A percentile compares a stretch with the other conserved stretches of the same genome.
phyloP scores from a whole-genome alignment of 1,140 invertebrate genomes.

The Camponotus floridanus region DNA sequence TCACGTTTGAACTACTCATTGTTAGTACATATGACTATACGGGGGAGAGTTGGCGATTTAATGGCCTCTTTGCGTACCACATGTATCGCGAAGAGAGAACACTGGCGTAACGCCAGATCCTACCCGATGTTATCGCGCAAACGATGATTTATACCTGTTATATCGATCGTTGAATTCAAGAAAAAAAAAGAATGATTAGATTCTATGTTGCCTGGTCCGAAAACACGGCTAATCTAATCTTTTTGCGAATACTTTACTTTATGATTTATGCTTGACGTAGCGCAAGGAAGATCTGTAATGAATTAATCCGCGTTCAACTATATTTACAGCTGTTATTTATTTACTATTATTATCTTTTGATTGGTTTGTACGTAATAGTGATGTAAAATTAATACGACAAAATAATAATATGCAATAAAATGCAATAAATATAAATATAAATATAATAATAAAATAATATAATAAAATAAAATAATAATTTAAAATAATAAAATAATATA shows the following conservation, averaged over 20 bases:
- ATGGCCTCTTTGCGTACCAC: slow-evolving; percentile 32
- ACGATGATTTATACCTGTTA: slow-evolving; percentile 48
- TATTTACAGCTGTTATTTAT: neutral
- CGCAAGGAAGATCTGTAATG: neutral
- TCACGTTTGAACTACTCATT: neutral
- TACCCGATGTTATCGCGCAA: slow-evolving; percentile 30
- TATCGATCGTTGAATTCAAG: slow-evolving; percentile 34
- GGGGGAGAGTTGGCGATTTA: slow-evolving; percentile 8
- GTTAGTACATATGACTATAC: neutral
- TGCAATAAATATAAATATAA: neutral
- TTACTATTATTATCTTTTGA: neutral
- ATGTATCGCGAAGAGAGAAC: slow-evolving; percentile 33
- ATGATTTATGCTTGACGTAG: neutral
- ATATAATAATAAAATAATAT: neutral
- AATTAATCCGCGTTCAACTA: neutral
- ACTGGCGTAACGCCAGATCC: slow-evolving; percentile 39
- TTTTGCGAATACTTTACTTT: neutral
- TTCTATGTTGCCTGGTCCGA: neutral
- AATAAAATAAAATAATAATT: neutral
- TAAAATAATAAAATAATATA: neutral
- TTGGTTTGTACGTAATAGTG: neutral
- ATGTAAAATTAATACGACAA: neutral
- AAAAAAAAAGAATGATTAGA: neutral
- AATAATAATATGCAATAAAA: neutral
- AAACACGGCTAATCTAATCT: neutral